Conservation (phyloP, 2,113 vertebrate genomes). For the Mus musculus region GRCm39 chr14:57906001-57906500, state of each 20-base stretch:
- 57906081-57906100: neutral
- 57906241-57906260: neutral
- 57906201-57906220: neutral
- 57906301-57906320: neutral
- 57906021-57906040: neutral
- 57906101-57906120: neutral
- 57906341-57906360: neutral
- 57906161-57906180: too few species aligned
- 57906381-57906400: neutral
- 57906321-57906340: constrained; percentile 68
- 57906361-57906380: neutral
- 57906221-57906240: neutral
- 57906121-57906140: neutral
- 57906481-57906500: neutral
- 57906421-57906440: neutral
- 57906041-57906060: neutral
- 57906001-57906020: neutral
- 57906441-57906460: neutral
- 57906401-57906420: neutral
- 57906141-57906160: neutral
- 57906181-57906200: too few species aligned
- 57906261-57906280: neutral
- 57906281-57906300: neutral
- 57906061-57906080: neutral
- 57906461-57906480: neutral